Evolutionary conservation across 2,888 invertebrate species (phyloP).

Genomic region (Orchesellides sinensis): DNA sequence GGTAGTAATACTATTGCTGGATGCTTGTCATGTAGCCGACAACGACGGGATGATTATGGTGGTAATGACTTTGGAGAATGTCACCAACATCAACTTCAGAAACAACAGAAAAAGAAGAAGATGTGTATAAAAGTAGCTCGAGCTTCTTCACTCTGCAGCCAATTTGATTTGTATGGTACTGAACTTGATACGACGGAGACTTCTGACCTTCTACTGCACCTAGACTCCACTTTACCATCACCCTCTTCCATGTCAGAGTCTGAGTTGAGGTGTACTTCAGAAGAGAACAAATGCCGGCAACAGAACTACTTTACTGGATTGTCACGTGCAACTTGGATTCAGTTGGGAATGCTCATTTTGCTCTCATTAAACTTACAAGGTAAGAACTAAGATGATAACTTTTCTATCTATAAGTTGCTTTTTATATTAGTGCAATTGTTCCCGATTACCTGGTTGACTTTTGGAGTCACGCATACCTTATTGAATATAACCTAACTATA

Average conservation of each 20-base stretch:
- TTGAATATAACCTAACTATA: too few relatives aligned
- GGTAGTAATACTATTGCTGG: constrained; percentile 32
- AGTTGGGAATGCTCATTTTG: constrained; percentile 64
- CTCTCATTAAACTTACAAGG: constrained; percentile 61
- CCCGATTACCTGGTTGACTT: too few relatives aligned
- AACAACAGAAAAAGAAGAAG: constrained; percentile 45
- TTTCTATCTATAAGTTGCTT: too few relatives aligned
- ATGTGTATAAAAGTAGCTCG: constrained; percentile 53
- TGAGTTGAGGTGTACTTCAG: not conserved
- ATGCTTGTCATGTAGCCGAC: constrained; percentile 62
- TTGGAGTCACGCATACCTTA: too few relatives aligned
- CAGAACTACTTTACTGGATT: constrained; percentile 35
- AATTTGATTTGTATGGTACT: constrained; percentile 23
- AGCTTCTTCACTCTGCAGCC: constrained; percentile 43
- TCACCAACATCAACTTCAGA: constrained; percentile 53
- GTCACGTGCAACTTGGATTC: constrained; percentile 64
- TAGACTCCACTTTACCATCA: constrained; percentile 38
- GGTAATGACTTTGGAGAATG: constrained; percentile 67
- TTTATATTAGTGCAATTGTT: too few relatives aligned
- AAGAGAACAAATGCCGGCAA: constrained; percentile 40
- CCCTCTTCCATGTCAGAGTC: constrained; percentile 19
- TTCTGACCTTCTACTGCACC: constrained; percentile 25
- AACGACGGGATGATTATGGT: constrained; percentile 59
- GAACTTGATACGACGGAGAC: constrained; percentile 51
- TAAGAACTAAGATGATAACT: too few relatives aligned